Base-by-base conservation (phyloP, 1,140 invertebrate species). In the Macrotrachela quadricornifera region DNA sequence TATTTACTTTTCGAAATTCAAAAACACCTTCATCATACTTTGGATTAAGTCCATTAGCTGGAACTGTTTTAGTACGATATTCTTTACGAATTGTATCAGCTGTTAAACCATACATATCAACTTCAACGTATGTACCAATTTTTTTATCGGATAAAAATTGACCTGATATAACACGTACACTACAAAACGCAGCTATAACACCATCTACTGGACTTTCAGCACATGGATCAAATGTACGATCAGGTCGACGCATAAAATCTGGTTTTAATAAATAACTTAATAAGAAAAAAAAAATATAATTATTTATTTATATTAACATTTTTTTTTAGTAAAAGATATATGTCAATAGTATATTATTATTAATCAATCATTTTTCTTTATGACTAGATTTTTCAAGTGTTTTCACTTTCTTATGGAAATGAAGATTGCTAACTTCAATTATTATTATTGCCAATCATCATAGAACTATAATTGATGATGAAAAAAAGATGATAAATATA, bases 121-220 rank as follows among this genome's bases (percentile, higher is more conserved):
- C 92, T 71, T 99, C 92, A 11, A 99, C 94, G 70, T 96, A 99
- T 2, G 94, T 97, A 10, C 91, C 90, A 44, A 85, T 85, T 71
- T 96, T 96, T 70, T 94, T 94, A 67, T 99, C 94, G 0, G 90
- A 96, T 60, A 99, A 78, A 73, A 99, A 99, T 73, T 99, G 94
- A 0, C 94, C 94, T 45, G 92, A 92, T 63, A 99, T 96, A 68
- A 88, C 85, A 76, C 92, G 81, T 45, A 99, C 92, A 60, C 85
- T 81, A 68, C 92, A 96, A 68, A 90, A 84, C 17, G 91, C 94
- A 30, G 94, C 92, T 65, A 99, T 99, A 0, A 99, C 92, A 61
- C 94, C 94, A 68, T 99, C 94, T 1, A 99, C 92, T 1, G 94
- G 91, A 56, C 85, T 86, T 72, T 99, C 92, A 15, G 92, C 90